Conservation (phyloP, 2,797 vertebrate species). For the Tinamus major region DNA sequence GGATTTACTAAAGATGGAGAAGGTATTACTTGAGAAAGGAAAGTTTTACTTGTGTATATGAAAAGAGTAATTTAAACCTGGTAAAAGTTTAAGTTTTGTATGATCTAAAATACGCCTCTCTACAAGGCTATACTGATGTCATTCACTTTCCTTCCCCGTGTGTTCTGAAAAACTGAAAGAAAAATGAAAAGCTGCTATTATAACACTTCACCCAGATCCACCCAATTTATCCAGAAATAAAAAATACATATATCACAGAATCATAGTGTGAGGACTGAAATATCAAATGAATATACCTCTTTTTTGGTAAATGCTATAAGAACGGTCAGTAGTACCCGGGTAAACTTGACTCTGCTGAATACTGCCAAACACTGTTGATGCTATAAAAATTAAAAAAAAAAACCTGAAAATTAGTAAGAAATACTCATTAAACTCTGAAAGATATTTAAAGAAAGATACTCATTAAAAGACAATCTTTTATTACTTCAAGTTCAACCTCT, state of each 20-base stretch:
- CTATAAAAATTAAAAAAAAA: slow-evolving; percentile 76
- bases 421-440: not conserved
- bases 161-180: not conserved
- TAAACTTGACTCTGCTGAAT: slow-evolving; percentile 98
- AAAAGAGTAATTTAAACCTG: not conserved
- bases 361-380: slow-evolving; percentile 97
- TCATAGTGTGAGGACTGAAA: not conserved
- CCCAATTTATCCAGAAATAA: not conserved
- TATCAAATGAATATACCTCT: slow-evolving; percentile 84
- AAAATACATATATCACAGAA: not conserved
- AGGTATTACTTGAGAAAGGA: not conserved
- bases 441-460: not conserved
- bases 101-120: not conserved
- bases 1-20: not conserved
- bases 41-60: not conserved
- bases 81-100: not conserved
- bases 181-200: not conserved
- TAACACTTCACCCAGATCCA: not conserved
- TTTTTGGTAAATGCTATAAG: slow-evolving; percentile 98
- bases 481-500: slow-evolving; percentile 96
- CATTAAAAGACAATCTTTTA: not conserved
- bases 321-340: slow-evolving; percentile 92
- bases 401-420: slow-evolving; percentile 15
- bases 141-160: not conserved
- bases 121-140: not conserved